Evolutionary conservation across 2,797 vertebrate genomes (phyloP).

Genomic region (Clarias platycephalus): DNA sequence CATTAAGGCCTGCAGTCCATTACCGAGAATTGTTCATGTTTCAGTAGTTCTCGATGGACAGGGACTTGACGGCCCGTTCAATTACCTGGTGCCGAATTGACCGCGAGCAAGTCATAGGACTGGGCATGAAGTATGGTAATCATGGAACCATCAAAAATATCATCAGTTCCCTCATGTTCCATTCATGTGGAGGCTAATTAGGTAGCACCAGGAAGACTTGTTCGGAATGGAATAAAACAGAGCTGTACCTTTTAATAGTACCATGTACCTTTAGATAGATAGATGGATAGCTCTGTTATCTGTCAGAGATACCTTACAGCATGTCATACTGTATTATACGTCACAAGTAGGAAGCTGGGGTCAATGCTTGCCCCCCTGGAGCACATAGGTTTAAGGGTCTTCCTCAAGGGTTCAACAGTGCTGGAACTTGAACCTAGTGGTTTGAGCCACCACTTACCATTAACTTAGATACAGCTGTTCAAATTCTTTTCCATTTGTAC

Average conservation of each 20-base stretch:
- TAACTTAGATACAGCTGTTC: no score
- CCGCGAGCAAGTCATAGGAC: not conserved
- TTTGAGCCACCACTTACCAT: no score
- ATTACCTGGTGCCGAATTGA: not conserved
- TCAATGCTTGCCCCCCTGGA: no score
- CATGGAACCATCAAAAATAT: not conserved
- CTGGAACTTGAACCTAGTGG: no score
- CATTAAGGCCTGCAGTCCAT: not conserved
- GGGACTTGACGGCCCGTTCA: not conserved
- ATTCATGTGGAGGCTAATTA: not conserved
- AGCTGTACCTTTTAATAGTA: no score
- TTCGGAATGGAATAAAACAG: not conserved
- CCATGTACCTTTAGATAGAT: no score
- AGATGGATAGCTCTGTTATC: no score
- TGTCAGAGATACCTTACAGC: no score
- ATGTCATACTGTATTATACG: no score
- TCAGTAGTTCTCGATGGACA: not conserved
- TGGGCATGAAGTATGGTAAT: not conserved
- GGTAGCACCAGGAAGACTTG: not conserved
- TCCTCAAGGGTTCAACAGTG: no score
- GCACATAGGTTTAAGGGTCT: no score
- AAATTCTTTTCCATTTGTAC: not conserved
- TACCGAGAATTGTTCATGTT: constrained; percentile 16
- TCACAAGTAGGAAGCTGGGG: no score
- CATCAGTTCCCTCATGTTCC: not conserved